Evolutionary conservation across 1,140 invertebrate genomes (phyloP).

Genomic region (Agraylea sexmaculata): DNA sequence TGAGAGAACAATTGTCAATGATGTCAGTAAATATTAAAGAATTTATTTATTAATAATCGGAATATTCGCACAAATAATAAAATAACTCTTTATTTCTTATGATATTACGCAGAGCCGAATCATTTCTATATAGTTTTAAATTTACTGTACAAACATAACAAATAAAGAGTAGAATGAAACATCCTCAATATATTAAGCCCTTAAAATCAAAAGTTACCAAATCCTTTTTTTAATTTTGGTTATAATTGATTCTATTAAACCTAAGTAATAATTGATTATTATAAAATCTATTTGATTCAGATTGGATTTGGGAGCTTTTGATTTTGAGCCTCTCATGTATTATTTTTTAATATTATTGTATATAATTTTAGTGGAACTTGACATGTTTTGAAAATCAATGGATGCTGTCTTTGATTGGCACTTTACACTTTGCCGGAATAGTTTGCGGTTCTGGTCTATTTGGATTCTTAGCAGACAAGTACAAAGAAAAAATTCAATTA

Average conservation of each 20-base stretch:
- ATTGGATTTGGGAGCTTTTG: background rate
- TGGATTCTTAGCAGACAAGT: constrained; percentile 48
- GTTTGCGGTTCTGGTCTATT: constrained; percentile 44
- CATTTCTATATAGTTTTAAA: too few relatives aligned
- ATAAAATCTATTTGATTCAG: too few relatives aligned
- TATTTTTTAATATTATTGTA: too few relatives aligned
- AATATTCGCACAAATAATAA: too few relatives aligned
- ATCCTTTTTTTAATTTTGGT: too few relatives aligned
- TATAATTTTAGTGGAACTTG: constrained; percentile 40
- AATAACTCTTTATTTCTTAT: too few relatives aligned
- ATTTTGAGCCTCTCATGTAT: constrained; percentile 4
- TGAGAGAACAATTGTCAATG: constrained; percentile 44
- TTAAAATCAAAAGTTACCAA: too few relatives aligned
- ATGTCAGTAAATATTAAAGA: constrained; percentile 30
- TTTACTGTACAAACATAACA: background rate
- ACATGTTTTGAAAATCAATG: constrained; percentile 46
- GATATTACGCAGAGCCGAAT: too few relatives aligned
- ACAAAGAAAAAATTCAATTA: constrained; percentile 19
- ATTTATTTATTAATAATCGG: background rate
- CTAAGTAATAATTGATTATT: too few relatives aligned
- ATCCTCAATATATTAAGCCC: too few relatives aligned
- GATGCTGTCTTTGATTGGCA: constrained; percentile 46
- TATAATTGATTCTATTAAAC: too few relatives aligned
- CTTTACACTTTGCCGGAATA: constrained; percentile 46
- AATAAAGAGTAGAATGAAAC: background rate